Evolutionary conservation across 1,140 invertebrate species (phyloP).

Genomic region (Tribolium castaneum): DNA sequence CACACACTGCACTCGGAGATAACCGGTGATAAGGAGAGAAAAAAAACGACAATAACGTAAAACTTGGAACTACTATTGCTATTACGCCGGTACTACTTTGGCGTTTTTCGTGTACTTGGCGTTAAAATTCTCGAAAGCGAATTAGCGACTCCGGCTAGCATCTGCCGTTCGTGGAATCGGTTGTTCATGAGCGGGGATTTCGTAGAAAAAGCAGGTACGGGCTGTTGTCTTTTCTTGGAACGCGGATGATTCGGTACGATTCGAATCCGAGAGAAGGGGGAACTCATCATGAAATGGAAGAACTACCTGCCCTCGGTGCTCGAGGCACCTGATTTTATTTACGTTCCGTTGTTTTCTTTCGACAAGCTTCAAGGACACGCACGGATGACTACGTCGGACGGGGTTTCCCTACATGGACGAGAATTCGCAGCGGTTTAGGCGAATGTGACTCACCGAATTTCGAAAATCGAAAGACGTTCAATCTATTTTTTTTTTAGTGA

Average conservation of each 20-base stretch:
- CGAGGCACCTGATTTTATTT: background rate
- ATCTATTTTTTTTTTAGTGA: too few species aligned
- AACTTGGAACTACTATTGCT: too few species aligned
- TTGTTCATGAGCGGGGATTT: constrained; percentile 24
- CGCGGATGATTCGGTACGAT: constrained; percentile 21
- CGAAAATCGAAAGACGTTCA: background rate
- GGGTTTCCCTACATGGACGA: background rate
- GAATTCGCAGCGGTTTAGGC: background rate
- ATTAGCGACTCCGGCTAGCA: constrained; percentile 28
- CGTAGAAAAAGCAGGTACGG: constrained; percentile 36
- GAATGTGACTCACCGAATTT: background rate
- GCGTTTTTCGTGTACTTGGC: background rate
- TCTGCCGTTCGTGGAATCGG: constrained; percentile 29
- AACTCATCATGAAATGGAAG: background rate
- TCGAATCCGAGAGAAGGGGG: background rate
- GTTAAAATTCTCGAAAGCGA: constrained; percentile 29
- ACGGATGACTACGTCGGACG: background rate
- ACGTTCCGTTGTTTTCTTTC: constrained; percentile 3
- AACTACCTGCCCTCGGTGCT: background rate
- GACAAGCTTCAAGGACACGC: background rate
- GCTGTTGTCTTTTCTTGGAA: constrained; percentile 26
- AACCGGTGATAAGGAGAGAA: background rate
- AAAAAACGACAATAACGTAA: background rate
- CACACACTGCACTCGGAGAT: background rate
- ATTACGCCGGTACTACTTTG: background rate